phyloP scores from a whole-genome alignment of 2,113 vertebrate genomes.

The Nipponia nippon region DNA sequence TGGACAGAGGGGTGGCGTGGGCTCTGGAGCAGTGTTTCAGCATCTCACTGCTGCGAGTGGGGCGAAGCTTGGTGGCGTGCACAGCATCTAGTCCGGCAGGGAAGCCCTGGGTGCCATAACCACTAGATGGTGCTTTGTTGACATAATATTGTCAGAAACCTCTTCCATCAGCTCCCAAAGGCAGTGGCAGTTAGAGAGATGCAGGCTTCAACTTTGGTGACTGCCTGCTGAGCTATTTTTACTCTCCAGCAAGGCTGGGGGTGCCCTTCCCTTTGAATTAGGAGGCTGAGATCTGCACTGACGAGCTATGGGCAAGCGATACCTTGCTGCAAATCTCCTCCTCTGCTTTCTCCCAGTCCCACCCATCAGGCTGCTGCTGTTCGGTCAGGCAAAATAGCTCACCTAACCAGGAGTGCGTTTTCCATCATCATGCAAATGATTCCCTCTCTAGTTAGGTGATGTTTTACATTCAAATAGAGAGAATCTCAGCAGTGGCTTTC shows the following conservation, averaged over 20 bases:
- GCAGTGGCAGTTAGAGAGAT: not conserved
- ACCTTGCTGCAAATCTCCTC: not conserved
- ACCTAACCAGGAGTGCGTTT: not conserved
- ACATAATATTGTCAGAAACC: not conserved
- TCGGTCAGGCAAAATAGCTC: not conserved
- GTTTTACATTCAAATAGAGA: not conserved
- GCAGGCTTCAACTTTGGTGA: not conserved
- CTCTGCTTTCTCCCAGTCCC: not conserved
- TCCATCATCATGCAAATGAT: not conserved
- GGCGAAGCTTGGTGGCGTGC: not conserved
- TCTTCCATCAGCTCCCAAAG: not conserved
- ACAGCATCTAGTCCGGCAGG: not conserved
- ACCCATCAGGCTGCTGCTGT: not conserved
- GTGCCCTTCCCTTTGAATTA: not conserved
- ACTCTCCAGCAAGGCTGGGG: not conserved
- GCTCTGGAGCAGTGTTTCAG: not conserved
- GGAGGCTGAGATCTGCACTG: not conserved
- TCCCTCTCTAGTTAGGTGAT: not conserved
- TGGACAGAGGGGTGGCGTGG: not conserved
- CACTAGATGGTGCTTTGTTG: slow-evolving; percentile 63
- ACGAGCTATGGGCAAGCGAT: not conserved
- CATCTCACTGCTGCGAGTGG: rapidly evolving
- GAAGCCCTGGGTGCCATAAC: not conserved
- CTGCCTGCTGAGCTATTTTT: not conserved
- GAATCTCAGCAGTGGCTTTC: not conserved